Conservation (phyloP, 1,140 invertebrate species). For the Drosophila ohnishii region DNA sequence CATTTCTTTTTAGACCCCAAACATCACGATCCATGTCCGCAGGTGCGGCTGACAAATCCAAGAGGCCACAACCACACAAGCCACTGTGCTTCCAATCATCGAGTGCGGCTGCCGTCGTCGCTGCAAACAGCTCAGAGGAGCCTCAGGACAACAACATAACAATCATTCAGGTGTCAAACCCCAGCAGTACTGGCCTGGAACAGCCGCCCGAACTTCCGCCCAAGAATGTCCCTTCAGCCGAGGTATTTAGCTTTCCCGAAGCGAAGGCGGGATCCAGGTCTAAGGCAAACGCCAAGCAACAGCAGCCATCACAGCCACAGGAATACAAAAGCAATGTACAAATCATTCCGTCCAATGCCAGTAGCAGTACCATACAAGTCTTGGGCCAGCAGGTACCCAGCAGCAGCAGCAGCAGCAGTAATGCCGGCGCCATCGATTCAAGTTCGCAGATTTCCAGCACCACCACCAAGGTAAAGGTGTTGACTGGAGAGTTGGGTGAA, state of each 20-base stretch:
- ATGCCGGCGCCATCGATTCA: constrained; percentile 63
- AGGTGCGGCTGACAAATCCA: constrained; percentile 71
- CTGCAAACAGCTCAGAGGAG: constrained; percentile 26
- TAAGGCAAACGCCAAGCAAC: constrained; percentile 42
- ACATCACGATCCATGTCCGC: constrained; percentile 78
- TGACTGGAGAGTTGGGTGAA: constrained; percentile 47
- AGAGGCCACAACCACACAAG: constrained; percentile 29
- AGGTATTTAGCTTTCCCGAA: constrained; percentile 80
- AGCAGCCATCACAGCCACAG: constrained; percentile 29
- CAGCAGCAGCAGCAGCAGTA: constrained; percentile 23
- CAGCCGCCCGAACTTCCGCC: constrained; percentile 64
- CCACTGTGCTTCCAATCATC: constrained; percentile 20
- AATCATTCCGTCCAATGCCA: constrained; percentile 82
- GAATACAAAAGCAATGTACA: constrained; percentile 83
- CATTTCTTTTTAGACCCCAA: constrained; percentile 61
- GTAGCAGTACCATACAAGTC: constrained; percentile 69
- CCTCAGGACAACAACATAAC: constrained; percentile 76
- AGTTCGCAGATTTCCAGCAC: constrained; percentile 46
- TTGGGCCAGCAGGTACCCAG: constrained; percentile 45
- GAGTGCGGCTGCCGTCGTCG: constrained; percentile 8
- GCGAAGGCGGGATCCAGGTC: constrained; percentile 37
- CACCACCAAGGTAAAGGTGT: constrained; percentile 77
- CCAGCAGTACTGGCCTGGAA: constrained; percentile 39
- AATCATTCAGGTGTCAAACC: constrained; percentile 79
- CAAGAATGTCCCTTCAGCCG: constrained; percentile 53